Conservation (phyloP, 2,888 invertebrate genomes). For the Nomada goodeniana region DNA sequence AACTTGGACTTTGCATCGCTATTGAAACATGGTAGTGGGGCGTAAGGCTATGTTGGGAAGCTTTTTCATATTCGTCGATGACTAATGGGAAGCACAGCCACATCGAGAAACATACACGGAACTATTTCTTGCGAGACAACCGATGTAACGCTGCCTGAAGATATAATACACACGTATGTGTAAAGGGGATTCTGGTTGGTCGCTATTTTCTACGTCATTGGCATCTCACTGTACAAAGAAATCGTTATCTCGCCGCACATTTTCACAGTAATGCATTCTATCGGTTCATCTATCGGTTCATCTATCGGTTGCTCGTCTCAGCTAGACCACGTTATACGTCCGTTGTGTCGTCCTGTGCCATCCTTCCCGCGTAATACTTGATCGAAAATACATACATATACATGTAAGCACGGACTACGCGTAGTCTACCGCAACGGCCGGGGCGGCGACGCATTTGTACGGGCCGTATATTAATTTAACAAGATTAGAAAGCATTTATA, state of each 20-base stretch:
- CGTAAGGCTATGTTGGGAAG: constrained; percentile 7
- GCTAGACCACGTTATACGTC: not conserved
- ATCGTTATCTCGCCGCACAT: constrained; percentile 34
- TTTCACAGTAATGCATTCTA: constrained; percentile 18
- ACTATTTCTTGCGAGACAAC: constrained; percentile 20
- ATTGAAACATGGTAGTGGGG: constrained; percentile 37
- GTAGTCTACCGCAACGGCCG: not conserved
- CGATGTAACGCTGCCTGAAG: constrained; percentile 25
- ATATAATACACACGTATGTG: constrained; percentile 32
- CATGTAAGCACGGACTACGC: not conserved
- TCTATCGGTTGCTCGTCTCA: constrained; percentile 21
- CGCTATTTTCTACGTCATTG: constrained; percentile 45
- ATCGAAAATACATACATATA: not conserved
- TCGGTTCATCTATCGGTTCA: no score
- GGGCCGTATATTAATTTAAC: constrained; percentile 40
- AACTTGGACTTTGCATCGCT: constrained; percentile 24
- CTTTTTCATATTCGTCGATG: constrained; percentile 57
- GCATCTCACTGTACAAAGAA: constrained; percentile 23
- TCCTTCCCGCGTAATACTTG: constrained; percentile 39
- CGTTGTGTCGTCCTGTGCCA: not conserved
- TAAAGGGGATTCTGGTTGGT: constrained; percentile 17
- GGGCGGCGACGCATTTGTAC: constrained; percentile 3
- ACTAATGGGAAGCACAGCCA: constrained; percentile 46
- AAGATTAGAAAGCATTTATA: constrained; percentile 44
- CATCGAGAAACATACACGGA: constrained; percentile 13